Percentiles rank a stretch among this genome's conserved stretches.
phyloP scores from a whole-genome alignment of 2,113 vertebrate species.

The Trochalopteron elliotii region DNA sequence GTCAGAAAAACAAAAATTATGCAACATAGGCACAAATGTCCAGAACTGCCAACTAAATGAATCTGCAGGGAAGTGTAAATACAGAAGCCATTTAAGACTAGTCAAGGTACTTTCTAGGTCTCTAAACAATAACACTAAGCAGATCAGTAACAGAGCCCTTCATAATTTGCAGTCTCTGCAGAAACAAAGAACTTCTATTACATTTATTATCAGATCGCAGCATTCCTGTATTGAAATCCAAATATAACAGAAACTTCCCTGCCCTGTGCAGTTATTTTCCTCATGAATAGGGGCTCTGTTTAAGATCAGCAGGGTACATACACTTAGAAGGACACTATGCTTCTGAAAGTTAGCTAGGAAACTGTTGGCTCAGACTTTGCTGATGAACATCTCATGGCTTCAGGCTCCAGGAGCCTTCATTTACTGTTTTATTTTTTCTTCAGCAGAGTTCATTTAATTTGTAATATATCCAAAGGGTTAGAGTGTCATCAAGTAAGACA shows the following conservation, averaged over 20 bases:
- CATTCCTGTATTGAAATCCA: slow-evolving; percentile 54
- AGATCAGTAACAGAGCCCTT: not conserved
- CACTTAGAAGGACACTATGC: slow-evolving; percentile 65
- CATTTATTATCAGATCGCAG: slow-evolving; percentile 25
- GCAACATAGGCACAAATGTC: slow-evolving; percentile 28
- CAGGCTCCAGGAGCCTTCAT: slow-evolving; percentile 14
- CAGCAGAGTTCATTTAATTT: slow-evolving; percentile 75
- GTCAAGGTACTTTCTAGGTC: not conserved
- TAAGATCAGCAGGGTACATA: slow-evolving; percentile 70
- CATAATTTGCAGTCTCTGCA: not conserved
- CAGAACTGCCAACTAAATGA: slow-evolving; percentile 45
- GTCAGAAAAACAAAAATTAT: slow-evolving; percentile 60
- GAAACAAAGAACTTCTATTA: slow-evolving; percentile 47
- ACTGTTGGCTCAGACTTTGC: slow-evolving; percentile 19
- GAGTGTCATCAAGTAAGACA: slow-evolving; percentile 30
- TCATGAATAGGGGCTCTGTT: slow-evolving; percentile 67
- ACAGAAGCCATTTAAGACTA: slow-evolving; percentile 24
- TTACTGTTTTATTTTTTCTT: slow-evolving; percentile 41
- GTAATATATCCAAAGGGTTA: slow-evolving; percentile 73
- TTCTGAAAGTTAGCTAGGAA: slow-evolving; percentile 73
- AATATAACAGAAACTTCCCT: slow-evolving; percentile 71
- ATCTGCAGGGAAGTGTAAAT: slow-evolving; percentile 55
- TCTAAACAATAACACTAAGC: slow-evolving; percentile 12
- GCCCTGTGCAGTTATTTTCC: slow-evolving; percentile 63
- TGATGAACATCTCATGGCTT: slow-evolving; percentile 30